Evolutionary conservation across 2,888 invertebrate species (phyloP).

Genomic region (Aleiodes leptofemur): DNA sequence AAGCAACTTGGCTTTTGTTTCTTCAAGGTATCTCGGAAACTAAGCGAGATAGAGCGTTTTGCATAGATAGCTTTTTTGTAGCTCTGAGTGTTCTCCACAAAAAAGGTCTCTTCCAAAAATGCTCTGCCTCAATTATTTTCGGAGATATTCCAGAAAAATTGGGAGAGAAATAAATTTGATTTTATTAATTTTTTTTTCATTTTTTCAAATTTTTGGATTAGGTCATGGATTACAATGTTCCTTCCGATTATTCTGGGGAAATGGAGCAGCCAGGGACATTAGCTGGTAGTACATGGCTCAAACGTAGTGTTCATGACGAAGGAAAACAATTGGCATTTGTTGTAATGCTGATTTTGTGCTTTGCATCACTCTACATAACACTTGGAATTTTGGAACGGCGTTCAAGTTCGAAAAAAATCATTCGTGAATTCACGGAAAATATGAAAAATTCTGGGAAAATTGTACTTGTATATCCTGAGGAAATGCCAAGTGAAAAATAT

Average conservation of each 20-base stretch:
- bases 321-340: slow-evolving; percentile 11
- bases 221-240: slow-evolving; percentile 67
- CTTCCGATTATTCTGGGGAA: slow-evolving; percentile 68
- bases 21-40: slow-evolving; percentile 28
- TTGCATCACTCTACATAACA: slow-evolving; percentile 58
- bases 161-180: no score
- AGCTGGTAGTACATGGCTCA: slow-evolving; percentile 66
- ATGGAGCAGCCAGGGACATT: slow-evolving; percentile 62
- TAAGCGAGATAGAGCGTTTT: no score
- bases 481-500: slow-evolving; percentile 3
- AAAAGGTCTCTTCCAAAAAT: no score
- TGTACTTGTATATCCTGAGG: slow-evolving; percentile 15
- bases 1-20: background rate
- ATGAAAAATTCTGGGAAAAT: slow-evolving; percentile 43
- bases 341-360: slow-evolving; percentile 62
- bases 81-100: no score
- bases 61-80: no score
- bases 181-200: slow-evolving; percentile 1
- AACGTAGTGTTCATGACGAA: slow-evolving; percentile 60
- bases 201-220: slow-evolving; percentile 44
- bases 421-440: slow-evolving; percentile 58
- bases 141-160: no score
- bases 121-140: no score
- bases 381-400: slow-evolving; percentile 54
- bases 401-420: slow-evolving; percentile 61